Base-by-base conservation (phyloP, 2,888 invertebrate species). In the Pilophorus perplexus region DNA sequence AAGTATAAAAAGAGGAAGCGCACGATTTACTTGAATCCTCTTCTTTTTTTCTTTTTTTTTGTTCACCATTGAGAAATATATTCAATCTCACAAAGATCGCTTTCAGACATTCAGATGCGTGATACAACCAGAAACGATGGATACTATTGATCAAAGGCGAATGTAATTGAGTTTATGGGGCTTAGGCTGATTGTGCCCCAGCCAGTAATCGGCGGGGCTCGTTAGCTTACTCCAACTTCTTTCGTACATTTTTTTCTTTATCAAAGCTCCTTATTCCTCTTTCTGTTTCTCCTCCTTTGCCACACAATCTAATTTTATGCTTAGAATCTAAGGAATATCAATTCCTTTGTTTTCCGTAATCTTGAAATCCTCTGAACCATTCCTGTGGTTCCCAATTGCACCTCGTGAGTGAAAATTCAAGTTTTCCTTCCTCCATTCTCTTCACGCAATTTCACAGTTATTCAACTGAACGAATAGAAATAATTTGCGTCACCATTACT, bases 341-440 rank as follows among this genome's bases (percentile, higher is more conserved):
- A 59, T 42, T 23, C 59, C 44, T 59, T 42, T 59, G 59, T 59
- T 59, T 59, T 23, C 59, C 40, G 59, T 59, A 40, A 59, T 59
- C 40, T 59, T n/a, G 22, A 12, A 23, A 12, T 44, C 59, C 18
- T 42, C 44, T 42, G 16, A n/a, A n/a, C n/a, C n/a, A n/a, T 10
- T 20, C 18, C 40, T n/a, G 12, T 27, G 44, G 16, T 25, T 38
- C 40, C 18, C 40, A 12, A 14, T 27, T 23, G 18, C 38, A 10
- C 38, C 38, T 55, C 22, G 6, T 20, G 55, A 14, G 22, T 38
- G 38, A 38, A 10, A 55, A 22, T 55, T 38, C n/a, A 38, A 55
- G 20, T 38, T 33, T 18, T 20, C 22, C 37, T 22, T 37, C 33
- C n/a, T n/a, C n/a, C n/a, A n/a, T n/a, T n/a, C n/a, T n/a, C n/a